Conservation (phyloP, 2,113 vertebrate species). For the Xiphorhynchus elegans region DNA sequence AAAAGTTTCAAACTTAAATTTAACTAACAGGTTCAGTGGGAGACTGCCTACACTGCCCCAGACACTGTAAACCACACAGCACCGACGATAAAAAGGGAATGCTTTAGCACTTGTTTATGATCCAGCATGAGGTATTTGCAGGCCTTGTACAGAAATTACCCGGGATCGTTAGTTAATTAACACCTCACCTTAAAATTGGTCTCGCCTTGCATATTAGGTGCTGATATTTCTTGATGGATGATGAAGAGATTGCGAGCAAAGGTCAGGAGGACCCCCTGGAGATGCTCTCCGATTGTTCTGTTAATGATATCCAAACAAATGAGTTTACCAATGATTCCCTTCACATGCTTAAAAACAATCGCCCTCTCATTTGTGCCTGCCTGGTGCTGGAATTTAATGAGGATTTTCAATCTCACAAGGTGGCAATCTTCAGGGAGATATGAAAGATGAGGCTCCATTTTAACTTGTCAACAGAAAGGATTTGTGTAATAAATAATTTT, state of each 20-base stretch:
- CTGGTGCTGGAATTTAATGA: slow-evolving; percentile 89
- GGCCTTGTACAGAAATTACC: slow-evolving; percentile 79
- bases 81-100: slow-evolving; percentile 59
- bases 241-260: slow-evolving; percentile 97
- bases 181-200: slow-evolving; percentile 93
- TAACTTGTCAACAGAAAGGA: slow-evolving; percentile 83
- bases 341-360: slow-evolving; percentile 88
- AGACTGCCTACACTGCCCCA: slow-evolving; percentile 71
- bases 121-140: slow-evolving; percentile 82
- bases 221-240: slow-evolving; percentile 99
- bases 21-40: slow-evolving; percentile 78
- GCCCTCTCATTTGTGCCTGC: slow-evolving; percentile 83
- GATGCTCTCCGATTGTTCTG: slow-evolving; percentile 92
- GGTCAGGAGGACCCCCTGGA: slow-evolving; percentile 94
- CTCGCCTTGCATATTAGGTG: slow-evolving; percentile 92
- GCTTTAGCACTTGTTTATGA: slow-evolving; percentile 81
- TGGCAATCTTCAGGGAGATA: slow-evolving; percentile 86
- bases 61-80: slow-evolving; percentile 58
- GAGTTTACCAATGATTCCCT: slow-evolving; percentile 89
- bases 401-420: slow-evolving; percentile 86
- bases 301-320: slow-evolving; percentile 93
- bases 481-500: slow-evolving; percentile 89
- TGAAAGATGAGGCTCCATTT: slow-evolving; percentile 86
- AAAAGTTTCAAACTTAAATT: slow-evolving; percentile 80
- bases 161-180: slow-evolving; percentile 94